Evolutionary conservation across 2,797 vertebrate species (phyloP), one percentile per base, ranked within the genome.

Genomic region (Cyclopterus lumpus): DNA sequence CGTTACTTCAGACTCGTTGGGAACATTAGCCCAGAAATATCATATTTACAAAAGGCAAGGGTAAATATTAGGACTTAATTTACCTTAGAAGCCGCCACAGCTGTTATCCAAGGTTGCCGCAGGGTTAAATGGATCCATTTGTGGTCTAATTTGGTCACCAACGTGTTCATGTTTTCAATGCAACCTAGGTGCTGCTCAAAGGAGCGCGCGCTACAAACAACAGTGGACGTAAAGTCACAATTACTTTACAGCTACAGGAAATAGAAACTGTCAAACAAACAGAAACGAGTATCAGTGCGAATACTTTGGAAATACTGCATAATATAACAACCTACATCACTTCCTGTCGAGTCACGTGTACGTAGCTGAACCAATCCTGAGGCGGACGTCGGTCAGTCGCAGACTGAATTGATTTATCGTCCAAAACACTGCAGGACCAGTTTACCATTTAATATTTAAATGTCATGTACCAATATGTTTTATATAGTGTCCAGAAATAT

Each of bases 61-160:
- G n/a, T 14, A 36, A 15, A 26, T 11, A 6, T 6, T 6, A 51
- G 4, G 3, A 5, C 20, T 8, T 22, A 0, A 8, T 62, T 89
- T 81, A 91, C 89, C 88, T 79, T 83, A 16, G 54, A 46, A 14
- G 58, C 38, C 9, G 67, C 12, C 58, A 55, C 2, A 14, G 67
- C 9, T 15, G 73, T 15, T 6, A 16, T 63, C 80, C 80, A 66
- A 12, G 58, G 57, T 10, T 40, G 71, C 36, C 67, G 80, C 36
- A 79, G 67, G 53, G 83, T 83, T 7, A 77, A 60, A 65, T 14
- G 36, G 5, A 76, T 57, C 86, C 85, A 88, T 24, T 3, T 80
- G 30, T 38, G 51, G 1, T 84, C 71, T 30, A 91, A 14, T 36
- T 55, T 86, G 4, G 55, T 60, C 78, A 73, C 1, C 28, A 86